phyloP scores from a whole-genome alignment of 2,113 vertebrate genomes.

The Forbesichthys agassizii region DNA sequence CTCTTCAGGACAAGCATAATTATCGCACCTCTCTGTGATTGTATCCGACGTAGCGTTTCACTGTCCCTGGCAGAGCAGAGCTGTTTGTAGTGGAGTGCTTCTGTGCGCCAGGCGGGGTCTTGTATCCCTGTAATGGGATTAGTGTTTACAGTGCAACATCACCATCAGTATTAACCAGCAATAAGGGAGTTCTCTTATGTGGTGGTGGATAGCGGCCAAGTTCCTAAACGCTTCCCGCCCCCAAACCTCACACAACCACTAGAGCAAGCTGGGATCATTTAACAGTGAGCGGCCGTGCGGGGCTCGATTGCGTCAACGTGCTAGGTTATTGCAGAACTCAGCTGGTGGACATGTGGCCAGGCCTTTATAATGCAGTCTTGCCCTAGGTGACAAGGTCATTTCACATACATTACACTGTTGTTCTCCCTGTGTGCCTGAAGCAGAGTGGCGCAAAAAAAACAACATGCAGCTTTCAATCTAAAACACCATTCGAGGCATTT shows the following conservation, averaged over 20 bases:
- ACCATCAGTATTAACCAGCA: constrained; percentile 36
- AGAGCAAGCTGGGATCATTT: constrained; percentile 1
- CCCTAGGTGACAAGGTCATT: not conserved
- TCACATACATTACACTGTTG: not conserved
- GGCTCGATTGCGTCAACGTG: constrained; percentile 23
- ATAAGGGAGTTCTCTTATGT: constrained; percentile 31
- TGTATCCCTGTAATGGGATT: constrained; percentile 46
- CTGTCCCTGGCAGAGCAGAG: constrained; percentile 26
- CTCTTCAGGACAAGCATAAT: constrained; percentile 3
- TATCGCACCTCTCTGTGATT: constrained; percentile 14
- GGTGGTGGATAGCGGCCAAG: constrained; percentile 29
- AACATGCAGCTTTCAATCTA: not conserved
- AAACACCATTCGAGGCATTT: not conserved
- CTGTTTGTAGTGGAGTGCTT: constrained; percentile 9
- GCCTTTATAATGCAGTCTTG: not conserved
- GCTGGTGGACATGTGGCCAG: not conserved
- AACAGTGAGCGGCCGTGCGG: not conserved
- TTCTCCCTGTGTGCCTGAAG: not conserved
- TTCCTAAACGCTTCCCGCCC: constrained; percentile 23
- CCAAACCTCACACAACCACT: constrained; percentile 28
- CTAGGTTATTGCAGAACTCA: constrained; percentile 11
- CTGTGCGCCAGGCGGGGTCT: constrained; percentile 14
- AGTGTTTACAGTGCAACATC: constrained; percentile 23
- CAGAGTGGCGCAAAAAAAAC: not conserved
- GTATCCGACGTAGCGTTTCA: not conserved